Evolutionary conservation across 2,888 invertebrate species (phyloP), one percentile per base, ranked within the genome.

Genomic region (Malthinus flaveolus): DNA sequence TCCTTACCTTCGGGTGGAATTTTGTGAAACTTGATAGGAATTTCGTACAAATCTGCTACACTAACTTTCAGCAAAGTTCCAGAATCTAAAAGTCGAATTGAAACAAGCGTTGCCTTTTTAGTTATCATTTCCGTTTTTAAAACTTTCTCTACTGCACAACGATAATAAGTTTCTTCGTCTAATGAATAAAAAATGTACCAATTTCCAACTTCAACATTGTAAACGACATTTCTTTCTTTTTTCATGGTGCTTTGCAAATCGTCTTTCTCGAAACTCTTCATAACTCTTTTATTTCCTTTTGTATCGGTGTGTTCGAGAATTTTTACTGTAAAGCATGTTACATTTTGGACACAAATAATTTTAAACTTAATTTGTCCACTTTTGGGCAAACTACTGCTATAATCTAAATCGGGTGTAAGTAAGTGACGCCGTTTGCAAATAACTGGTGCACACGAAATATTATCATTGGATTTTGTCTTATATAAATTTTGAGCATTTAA

Each of bases 351-450:
- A 62, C 81, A 75, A 7, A 83, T 67, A 5, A 88, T 80, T 71
- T 82, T 81, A 59, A 87, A 85, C 51, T 82, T 83, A 3, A 88
- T 78, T 3, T 77, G 71, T 0, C 87, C 87, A 42, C 76, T 75
- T 64, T 72, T 74, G 1, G 85, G 85, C 51, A 88, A 75, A 73
- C 81, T 75, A 9, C 79, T 74, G n/a, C 78, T 77, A 3, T 83
- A 80, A 51, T 82, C 80, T 64, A 87, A 83, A 13, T 79, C 78
- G 5, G 81, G 75, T 56, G 83, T 78, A 8, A 90, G 75, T 4
- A 85, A 77, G 73, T 93, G 92, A 32, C 91, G 82, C 47, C 81
- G 79, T 11, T 73, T 64, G 67, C 91, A 91, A 39, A 79, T 79
- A 47, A 75, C 74, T 61, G 84, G 80, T 1, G 80, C 78, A 11